Percentiles rank a stretch among this genome's conserved stretches.
Evolutionary conservation across 2,113 vertebrate genomes (phyloP).

Genomic region (Capra hircus): DNA sequence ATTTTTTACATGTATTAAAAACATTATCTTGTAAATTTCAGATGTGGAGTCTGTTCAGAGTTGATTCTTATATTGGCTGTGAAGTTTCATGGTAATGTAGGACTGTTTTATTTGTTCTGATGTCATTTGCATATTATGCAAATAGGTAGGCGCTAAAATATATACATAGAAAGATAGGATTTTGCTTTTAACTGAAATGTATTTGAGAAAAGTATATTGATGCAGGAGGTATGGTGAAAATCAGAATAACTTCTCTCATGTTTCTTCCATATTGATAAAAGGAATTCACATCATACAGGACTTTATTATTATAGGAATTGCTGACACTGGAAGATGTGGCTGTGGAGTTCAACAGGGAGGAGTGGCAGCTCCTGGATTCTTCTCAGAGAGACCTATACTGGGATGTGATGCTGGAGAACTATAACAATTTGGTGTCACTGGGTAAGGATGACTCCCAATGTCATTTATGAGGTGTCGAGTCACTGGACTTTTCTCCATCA

Average conservation of each 20-base stretch:
- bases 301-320: background rate
- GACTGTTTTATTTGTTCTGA: background rate
- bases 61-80: background rate
- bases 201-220: background rate
- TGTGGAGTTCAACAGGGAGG: slow-evolving; percentile 49
- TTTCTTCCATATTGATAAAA: background rate
- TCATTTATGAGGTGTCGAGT: background rate
- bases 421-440: slow-evolving; percentile 21
- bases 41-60: background rate
- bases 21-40: background rate
- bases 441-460: background rate
- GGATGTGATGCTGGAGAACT: slow-evolving; percentile 58
- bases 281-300: background rate
- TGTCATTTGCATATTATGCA: background rate
- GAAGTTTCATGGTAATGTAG: background rate
- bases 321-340: slow-evolving; percentile 46
- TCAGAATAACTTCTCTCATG: background rate
- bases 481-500: background rate
- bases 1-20: background rate
- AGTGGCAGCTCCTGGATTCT: slow-evolving; percentile 44
- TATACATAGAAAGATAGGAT: background rate
- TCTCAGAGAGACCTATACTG: slow-evolving; percentile 33
- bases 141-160: background rate
- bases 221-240: background rate
- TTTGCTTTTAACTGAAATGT: background rate